Conservation (phyloP, 2,797 vertebrate species). For the Nasua narica region DNA sequence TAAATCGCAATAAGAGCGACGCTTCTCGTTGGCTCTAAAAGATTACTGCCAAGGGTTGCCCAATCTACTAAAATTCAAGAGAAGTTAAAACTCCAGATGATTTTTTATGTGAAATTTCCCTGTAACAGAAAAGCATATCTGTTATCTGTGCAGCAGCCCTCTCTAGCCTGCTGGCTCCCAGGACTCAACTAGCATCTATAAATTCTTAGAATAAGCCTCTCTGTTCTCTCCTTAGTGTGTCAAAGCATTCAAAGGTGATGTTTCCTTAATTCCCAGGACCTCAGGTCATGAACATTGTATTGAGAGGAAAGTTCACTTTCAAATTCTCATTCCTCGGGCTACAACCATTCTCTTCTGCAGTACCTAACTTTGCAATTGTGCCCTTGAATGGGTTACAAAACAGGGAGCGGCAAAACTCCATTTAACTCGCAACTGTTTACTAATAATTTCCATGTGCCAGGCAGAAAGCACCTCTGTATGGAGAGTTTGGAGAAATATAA, state of each 20-base stretch:
- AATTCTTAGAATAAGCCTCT: background rate
- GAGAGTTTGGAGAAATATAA: background rate
- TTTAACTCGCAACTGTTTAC: background rate
- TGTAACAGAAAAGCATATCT: background rate
- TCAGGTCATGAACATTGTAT: background rate
- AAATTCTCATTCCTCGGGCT: background rate
- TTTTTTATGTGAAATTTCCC: background rate
- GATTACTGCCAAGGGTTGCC: background rate
- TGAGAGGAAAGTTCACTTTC: background rate
- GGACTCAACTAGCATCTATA: background rate
- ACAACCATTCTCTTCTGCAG: background rate
- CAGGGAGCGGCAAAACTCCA: background rate
- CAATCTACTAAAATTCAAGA: background rate
- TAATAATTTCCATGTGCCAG: background rate
- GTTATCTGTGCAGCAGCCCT: background rate
- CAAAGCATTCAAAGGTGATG: background rate
- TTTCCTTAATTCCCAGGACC: background rate
- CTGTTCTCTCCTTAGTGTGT: background rate
- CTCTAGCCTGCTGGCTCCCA: background rate
- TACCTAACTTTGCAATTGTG: background rate
- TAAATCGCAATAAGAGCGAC: background rate
- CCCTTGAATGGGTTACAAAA: background rate
- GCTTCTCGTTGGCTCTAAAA: background rate
- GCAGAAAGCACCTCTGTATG: background rate
- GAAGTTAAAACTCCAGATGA: background rate